Conservation (phyloP, 2,797 vertebrate genomes). For the Coccyzus lansbergi region DNA sequence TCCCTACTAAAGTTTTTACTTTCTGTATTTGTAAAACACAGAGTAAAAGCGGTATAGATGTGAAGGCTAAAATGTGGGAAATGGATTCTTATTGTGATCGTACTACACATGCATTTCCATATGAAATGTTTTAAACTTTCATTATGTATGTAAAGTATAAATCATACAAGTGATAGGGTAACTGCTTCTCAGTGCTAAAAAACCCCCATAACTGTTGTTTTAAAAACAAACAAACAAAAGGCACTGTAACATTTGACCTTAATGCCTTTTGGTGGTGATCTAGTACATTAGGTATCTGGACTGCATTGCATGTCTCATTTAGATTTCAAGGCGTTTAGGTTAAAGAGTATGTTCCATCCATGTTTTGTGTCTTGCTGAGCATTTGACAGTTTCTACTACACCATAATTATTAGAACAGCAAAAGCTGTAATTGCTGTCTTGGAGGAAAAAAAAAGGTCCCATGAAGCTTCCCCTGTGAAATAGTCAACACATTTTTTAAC, state of each 20-base stretch:
- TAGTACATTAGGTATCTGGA: background rate
- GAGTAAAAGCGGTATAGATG: background rate
- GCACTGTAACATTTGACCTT: background rate
- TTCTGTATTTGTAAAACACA: conserved; percentile 10
- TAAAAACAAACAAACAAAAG: conserved; percentile 18
- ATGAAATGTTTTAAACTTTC: background rate
- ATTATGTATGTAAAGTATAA: conserved; percentile 6
- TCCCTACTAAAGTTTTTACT: background rate
- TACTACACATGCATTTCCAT: background rate
- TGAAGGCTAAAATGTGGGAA: conserved; percentile 9
- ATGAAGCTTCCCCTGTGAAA: background rate
- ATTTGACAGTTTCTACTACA: background rate
- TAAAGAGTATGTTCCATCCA: background rate
- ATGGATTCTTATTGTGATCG: background rate
- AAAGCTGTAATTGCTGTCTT: background rate
- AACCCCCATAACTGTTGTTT: background rate
- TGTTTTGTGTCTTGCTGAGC: conserved; percentile 1
- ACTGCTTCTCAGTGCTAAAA: background rate
- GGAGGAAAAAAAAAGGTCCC: background rate
- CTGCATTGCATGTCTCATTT: conserved; percentile 5
- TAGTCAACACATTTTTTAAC: background rate
- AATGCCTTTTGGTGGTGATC: background rate
- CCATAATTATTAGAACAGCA: background rate
- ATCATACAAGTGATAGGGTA: background rate
- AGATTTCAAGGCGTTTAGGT: background rate